A percentile compares a stretch with the other conserved stretches of the same genome.
Evolutionary conservation across 2,888 invertebrate genomes (phyloP).

Genomic region (Trypoxylon attenuatum): DNA sequence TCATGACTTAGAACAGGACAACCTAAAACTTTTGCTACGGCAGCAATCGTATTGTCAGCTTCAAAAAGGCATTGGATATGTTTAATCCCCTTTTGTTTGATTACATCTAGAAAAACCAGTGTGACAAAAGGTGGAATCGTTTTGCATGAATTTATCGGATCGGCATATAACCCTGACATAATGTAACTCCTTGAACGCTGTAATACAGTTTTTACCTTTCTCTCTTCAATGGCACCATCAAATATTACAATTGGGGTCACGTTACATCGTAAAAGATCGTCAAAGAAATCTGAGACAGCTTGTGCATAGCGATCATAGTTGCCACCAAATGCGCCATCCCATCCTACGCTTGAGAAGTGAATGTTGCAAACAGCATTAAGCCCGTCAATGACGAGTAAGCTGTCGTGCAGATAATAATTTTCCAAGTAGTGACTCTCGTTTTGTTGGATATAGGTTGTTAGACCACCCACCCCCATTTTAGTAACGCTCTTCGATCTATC

Average conservation of each 20-base stretch:
- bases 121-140: conserved; percentile 87
- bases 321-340: conserved; percentile 87
- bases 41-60: conserved; percentile 92
- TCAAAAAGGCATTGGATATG: conserved; percentile 88
- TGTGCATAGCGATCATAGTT: conserved; percentile 88
- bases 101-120: no score
- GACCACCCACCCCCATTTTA: conserved; percentile 85
- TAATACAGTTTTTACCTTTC: conserved; percentile 81
- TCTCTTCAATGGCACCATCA: conserved; percentile 86
- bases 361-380: conserved; percentile 84
- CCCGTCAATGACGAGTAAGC: conserved; percentile 87
- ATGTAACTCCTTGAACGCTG: no score
- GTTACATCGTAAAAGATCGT: conserved; percentile 81
- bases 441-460: conserved; percentile 86
- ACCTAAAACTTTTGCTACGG: conserved; percentile 83
- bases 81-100: conserved; percentile 80
- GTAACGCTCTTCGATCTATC: no score
- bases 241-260: conserved; percentile 84
- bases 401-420: conserved; percentile 80
- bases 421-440: conserved; percentile 81
- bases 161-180: no score
- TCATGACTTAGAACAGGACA: conserved; percentile 95
- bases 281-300: conserved; percentile 81
- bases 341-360: conserved; percentile 79
- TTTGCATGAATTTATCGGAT: conserved; percentile 75